Evolutionary conservation across 2,797 vertebrate species (phyloP), one percentile per base, ranked within the genome.

Genomic region (Kryptolebias ocellatus): DNA sequence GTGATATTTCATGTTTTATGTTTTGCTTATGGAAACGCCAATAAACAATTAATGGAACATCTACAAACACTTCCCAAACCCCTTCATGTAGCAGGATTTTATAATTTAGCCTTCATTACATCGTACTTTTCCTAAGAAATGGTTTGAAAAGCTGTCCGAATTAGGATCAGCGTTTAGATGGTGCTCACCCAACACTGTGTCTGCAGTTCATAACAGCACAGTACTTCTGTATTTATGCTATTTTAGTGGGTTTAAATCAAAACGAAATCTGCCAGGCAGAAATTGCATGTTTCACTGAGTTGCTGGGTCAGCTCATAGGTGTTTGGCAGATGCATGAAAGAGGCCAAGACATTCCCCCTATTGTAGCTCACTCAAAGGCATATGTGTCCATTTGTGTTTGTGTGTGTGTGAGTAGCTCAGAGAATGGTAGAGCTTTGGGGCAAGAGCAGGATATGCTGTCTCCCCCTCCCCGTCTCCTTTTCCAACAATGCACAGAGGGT

Each of bases 281-380:
- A 64, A 53, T 18, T 20, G 18, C 24, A 61, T 76, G 58, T 70
- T 78, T 79, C 20, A 62, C 55, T 49, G 49, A 76, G 54, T 52
- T 81, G 76, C 60, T 70, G 78, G 75, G 67, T 90, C 77, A 85
- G 83, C 77, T 67, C 78, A 68, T 74, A 84, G 62, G 73, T 74
- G 78, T 80, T 75, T 65, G 53, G 70, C 65, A 79, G 83, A 84
- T 74, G 73, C 81, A 70, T 64, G 71, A 45, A 50, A 12, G 54
- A 77, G 55, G 72, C 65, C 37, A 0, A 84, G 87, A 83, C 89
- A 72, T 80, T 80, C 74, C 83, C 84, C 77, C 84, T 77, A 83
- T 89, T 90, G 76, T 78, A 67, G 46, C 68, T 76, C 46, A 27
- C 72, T 75, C 79, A 87, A 83, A 78, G 83, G 79, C 79, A 73